A percentile compares a stretch with the other conserved stretches of the same genome.
Conservation (phyloP, 1,140 invertebrate species). For the Sarcophaga bullata region DNA sequence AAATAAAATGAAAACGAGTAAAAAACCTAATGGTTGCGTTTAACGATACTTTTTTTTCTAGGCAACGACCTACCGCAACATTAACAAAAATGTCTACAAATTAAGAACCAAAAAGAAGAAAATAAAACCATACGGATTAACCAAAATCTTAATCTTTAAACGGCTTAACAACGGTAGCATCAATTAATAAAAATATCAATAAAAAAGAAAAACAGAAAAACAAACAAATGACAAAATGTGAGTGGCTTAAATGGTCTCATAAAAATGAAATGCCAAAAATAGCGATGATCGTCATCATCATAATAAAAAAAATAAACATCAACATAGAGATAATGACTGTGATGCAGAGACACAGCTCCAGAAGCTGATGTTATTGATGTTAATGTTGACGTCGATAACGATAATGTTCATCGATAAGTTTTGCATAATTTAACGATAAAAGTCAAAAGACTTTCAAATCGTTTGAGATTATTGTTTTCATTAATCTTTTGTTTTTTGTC, state of each 20-base stretch:
- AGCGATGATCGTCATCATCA: slow-evolving; percentile 4
- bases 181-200: background rate
- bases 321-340: background rate
- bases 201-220: background rate
- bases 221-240: background rate
- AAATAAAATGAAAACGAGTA: too few species aligned
- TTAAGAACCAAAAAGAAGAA: background rate
- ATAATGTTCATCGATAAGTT: too few species aligned
- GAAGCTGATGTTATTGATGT: too few species aligned
- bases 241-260: background rate
- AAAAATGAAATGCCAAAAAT: background rate
- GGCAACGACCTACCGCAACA: background rate
- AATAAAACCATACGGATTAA: background rate
- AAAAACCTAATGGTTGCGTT: background rate
- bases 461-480: too few species aligned
- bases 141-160: background rate
- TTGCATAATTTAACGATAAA: too few species aligned
- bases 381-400: too few species aligned
- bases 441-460: too few species aligned
- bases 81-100: background rate
- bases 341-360: too few species aligned
- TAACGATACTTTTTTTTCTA: background rate
- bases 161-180: background rate
- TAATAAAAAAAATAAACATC: background rate
- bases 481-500: too few species aligned